Conservation (phyloP, 1,140 invertebrate species). For the Euwallacea similis region DNA sequence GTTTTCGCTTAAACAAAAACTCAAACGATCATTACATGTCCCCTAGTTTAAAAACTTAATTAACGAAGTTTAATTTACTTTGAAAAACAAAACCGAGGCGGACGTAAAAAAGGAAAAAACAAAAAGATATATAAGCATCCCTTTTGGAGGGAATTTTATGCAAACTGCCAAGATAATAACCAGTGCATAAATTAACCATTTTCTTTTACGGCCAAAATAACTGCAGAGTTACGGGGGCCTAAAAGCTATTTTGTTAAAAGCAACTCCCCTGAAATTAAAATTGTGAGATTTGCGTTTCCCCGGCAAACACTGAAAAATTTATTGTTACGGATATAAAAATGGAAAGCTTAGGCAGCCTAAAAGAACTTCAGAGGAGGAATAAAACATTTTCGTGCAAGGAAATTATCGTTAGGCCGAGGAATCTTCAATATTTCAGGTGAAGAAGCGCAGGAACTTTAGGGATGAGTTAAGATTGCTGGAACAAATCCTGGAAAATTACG, state of each 20-base stretch:
- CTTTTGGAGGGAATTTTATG: conserved; percentile 39
- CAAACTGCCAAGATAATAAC: conserved; percentile 40
- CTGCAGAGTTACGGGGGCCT: conserved; percentile 37
- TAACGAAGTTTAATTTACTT: conserved; percentile 41
- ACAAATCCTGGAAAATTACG: too few relatives aligned
- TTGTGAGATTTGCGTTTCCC: conserved; percentile 35
- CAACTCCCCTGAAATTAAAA: conserved; percentile 38
- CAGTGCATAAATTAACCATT: conserved; percentile 42
- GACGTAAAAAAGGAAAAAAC: conserved; percentile 33
- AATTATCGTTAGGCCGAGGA: too few relatives aligned
- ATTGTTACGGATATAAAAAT: conserved; percentile 32
- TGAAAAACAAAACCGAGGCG: conserved; percentile 34
- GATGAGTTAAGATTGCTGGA: too few relatives aligned
- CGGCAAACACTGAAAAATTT: conserved; percentile 33
- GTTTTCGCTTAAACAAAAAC: not conserved
- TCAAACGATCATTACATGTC: not conserved
- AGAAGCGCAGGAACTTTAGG: too few relatives aligned
- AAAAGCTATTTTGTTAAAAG: conserved; percentile 41
- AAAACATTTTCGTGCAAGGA: not conserved
- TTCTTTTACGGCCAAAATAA: conserved; percentile 39
- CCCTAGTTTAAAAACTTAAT: conserved; percentile 34
- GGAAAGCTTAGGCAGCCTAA: conserved; percentile 11
- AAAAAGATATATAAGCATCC: conserved; percentile 39
- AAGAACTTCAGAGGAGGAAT: not conserved
- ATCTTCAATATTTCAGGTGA: too few relatives aligned